These are phyloP conservation scores for Marasmarcha lunaedactyla DNA, from an alignment of 2,888 invertebrate species.

Conservation along the genomic window DNA sequence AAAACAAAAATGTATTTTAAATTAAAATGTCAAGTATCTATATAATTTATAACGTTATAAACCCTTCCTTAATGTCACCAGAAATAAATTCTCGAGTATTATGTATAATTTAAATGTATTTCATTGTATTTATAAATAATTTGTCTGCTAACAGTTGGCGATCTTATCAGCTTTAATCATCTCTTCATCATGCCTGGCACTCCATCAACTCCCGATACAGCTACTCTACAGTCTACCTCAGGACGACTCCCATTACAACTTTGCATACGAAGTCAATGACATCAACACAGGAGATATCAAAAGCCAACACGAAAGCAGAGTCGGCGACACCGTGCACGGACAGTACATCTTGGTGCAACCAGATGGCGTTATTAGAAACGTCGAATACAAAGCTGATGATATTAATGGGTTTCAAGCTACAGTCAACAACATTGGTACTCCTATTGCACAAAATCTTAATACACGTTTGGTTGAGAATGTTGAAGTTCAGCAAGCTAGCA, in stretches of 20 bases:
- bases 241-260: conserved; percentile 52
- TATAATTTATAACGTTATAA: too few relatives aligned
- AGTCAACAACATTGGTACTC: conserved; percentile 45
- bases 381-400: conserved; percentile 68
- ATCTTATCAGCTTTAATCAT: conserved; percentile 31
- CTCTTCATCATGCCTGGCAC: conserved; percentile 39
- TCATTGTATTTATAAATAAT: too few relatives aligned
- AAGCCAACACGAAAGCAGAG: conserved; percentile 60
- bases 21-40: too few relatives aligned
- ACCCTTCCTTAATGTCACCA: too few relatives aligned
- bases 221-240: background rate
- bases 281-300: conserved; percentile 65
- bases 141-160: conserved; percentile 22
- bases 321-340: conserved; percentile 62
- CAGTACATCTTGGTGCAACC: conserved; percentile 67
- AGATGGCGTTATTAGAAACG: conserved; percentile 64
- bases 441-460: conserved; percentile 7
- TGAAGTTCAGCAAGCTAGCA: background rate
- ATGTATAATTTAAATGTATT: too few relatives aligned
- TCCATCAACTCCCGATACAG: conserved; percentile 25
- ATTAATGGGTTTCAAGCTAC: conserved; percentile 65
- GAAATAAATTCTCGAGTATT: too few relatives aligned
- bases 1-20: too few relatives aligned
- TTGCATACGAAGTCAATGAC: conserved; percentile 67
- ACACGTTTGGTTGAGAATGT: background rate